Conservation (phyloP, 1,140 invertebrate genomes). For the Hylaeus volcanicus region DNA sequence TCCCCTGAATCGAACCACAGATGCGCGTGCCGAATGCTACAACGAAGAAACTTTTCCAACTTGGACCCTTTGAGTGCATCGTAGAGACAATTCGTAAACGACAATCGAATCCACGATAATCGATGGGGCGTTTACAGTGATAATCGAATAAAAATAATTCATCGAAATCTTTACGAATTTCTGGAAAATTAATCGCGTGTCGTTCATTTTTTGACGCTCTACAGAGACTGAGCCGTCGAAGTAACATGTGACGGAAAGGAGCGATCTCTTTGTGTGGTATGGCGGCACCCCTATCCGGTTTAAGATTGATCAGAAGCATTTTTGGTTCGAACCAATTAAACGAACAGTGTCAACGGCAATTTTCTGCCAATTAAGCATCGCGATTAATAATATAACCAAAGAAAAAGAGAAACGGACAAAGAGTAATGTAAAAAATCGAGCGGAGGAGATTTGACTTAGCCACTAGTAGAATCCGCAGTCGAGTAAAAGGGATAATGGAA, state of each 20-base stretch:
- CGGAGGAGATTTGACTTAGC: constrained; percentile 39
- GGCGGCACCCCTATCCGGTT: no score
- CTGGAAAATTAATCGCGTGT: no score
- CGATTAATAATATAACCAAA: background rate
- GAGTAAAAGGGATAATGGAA: constrained; percentile 32
- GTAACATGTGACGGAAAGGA: no score
- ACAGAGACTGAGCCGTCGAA: no score
- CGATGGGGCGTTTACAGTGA: constrained; percentile 17
- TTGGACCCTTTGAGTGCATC: background rate
- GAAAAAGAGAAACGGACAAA: background rate
- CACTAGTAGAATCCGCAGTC: background rate
- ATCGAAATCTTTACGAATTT: background rate
- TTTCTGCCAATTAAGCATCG: constrained; percentile 4
- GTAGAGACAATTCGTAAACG: background rate
- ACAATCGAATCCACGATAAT: background rate
- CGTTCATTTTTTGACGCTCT: no score
- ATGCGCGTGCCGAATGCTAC: background rate
- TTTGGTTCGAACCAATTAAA: background rate
- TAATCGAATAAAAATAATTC: background rate
- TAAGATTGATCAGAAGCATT: background rate
- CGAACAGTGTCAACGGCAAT: background rate
- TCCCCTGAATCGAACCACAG: background rate
- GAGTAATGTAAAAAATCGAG: background rate
- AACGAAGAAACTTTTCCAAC: background rate
- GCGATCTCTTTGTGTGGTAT: no score